Base-by-base conservation (phyloP, 2,797 vertebrate species). In the Oreonectes daqikongensis region DNA sequence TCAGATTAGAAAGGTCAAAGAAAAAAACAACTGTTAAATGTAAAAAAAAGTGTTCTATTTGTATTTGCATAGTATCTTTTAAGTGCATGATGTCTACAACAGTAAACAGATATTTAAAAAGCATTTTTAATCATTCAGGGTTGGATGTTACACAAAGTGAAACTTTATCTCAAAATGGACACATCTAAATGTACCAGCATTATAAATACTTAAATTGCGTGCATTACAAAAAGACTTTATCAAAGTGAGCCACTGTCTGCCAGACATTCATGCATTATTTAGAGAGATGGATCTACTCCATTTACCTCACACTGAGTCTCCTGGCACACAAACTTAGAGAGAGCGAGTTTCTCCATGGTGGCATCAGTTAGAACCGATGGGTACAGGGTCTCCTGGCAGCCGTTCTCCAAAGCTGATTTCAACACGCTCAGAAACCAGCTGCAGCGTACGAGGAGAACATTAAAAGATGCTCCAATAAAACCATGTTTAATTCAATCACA, bases 261-360 rank as follows among this genome's bases (percentile, higher is more conserved):
- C 60, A 66, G 50, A 72, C 10, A 24, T 15, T 50, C 11, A 38
- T 68, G 2, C 20, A 68, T 67, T 53, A 73, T 60, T 61, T 12
- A 79, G 10, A 2, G 10, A 40, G 74, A 52, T 42, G n/a, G 17
- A 72, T 28, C 22, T 59, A 11, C 28, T 64, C n/a, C 9, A 67
- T 75, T 53, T 87, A 98, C 98, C 94, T 99, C 97, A 15, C 94
- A 95, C 38, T 94, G 93, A 24, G 95, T 95, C 83, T 99, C 97
- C 85, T 96, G 97, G 2, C 96, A 95, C 81, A 98, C 94, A 22
- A 99, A 99, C 81, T 99, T 99, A 4, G 93, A 96, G 15, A 99
- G 93, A 0, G 98, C 93, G 81, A 99, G 93, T 86, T 94, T 98
- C 90, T 98, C 96, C 97, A 98, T 99, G 55, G 98, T 99, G 85